These are phyloP conservation scores for Anthonomus grandis DNA, from an alignment of 1,140 invertebrate species.

Conservation along the genomic window DNA sequence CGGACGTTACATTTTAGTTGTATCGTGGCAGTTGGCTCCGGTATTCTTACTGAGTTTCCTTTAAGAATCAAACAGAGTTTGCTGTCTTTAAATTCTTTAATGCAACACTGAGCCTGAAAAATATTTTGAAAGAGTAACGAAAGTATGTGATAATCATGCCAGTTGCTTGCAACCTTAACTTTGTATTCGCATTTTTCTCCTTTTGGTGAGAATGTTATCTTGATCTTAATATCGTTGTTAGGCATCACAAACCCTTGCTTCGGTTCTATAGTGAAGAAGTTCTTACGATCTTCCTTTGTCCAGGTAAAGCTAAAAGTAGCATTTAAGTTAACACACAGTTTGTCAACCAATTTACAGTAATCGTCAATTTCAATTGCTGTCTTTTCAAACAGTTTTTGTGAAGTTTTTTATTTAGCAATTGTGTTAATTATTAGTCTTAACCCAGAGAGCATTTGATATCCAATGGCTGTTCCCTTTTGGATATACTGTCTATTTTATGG, in stretches of 20 bases:
- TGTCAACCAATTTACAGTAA: background rate
- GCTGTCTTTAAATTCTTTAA: constrained; percentile 34
- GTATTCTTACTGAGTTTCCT: constrained; percentile 45
- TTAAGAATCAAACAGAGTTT: constrained; percentile 39
- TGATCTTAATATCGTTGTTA: constrained; percentile 43
- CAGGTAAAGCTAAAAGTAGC: constrained; percentile 28
- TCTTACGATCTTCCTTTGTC: constrained; percentile 10
- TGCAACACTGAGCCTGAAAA: constrained; percentile 11
- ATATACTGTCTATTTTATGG: too few relatives aligned
- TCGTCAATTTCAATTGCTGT: background rate
- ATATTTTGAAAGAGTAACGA: background rate
- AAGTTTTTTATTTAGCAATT: too few relatives aligned
- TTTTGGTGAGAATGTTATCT: constrained; percentile 43
- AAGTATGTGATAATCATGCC: background rate
- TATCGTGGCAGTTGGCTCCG: constrained; percentile 44
- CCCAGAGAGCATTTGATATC: too few relatives aligned
- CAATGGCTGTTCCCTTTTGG: too few relatives aligned
- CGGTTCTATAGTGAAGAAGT: constrained; percentile 42
- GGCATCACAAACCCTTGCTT: constrained; percentile 47
- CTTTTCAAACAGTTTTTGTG: background rate
- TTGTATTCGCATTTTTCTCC: constrained; percentile 29
- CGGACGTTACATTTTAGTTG: constrained; percentile 44
- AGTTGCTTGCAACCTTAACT: constrained; percentile 13
- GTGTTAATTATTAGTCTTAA: too few relatives aligned
- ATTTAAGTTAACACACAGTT: background rate